Evolutionary conservation across 2,113 vertebrate genomes (phyloP).

Genomic region (Leptobrachium leishanense): DNA sequence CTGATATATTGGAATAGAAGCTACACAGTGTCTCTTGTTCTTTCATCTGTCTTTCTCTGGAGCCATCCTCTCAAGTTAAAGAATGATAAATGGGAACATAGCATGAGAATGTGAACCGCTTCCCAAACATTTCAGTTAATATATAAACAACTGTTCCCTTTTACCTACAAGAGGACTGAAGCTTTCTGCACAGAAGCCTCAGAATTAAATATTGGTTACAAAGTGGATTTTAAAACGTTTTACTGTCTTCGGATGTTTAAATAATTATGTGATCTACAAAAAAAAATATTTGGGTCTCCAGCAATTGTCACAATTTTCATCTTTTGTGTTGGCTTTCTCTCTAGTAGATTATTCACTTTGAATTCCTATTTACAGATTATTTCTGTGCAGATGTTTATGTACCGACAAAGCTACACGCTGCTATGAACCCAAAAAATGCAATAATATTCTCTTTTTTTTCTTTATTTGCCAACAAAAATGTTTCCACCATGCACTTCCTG

Average conservation of each 20-base stretch:
- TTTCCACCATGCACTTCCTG: no score
- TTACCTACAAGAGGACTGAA: conserved; percentile 68
- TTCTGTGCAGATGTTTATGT: no score
- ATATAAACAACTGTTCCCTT: conserved; percentile 73
- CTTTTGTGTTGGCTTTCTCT: conserved; percentile 3
- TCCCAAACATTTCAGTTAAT: conserved; percentile 74
- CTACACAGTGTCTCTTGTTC: conserved; percentile 72
- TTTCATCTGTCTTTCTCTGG: conserved; percentile 65
- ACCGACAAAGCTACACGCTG: no score
- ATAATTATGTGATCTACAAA: conserved; percentile 55
- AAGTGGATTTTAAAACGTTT: conserved; percentile 65
- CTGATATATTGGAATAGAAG: conserved; percentile 67
- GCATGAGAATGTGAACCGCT: conserved; percentile 71
- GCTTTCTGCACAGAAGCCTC: conserved; percentile 59
- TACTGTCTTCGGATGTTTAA: conserved; percentile 63
- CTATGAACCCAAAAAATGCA: no score
- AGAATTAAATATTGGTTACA: conserved; percentile 59
- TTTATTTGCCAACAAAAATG: no score
- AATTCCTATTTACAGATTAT: no score
- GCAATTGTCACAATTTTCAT: conserved; percentile 17
- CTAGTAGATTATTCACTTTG: background rate
- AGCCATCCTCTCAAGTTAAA: conserved; percentile 68
- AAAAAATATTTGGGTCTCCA: conserved; percentile 55
- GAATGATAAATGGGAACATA: conserved; percentile 75
- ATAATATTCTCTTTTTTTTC: no score